Percentiles rank a stretch among this genome's conserved stretches.
These are phyloP conservation scores for Berghia stephanieae DNA, from an alignment of 1,140 invertebrate species.

Conservation along the genomic window DNA sequence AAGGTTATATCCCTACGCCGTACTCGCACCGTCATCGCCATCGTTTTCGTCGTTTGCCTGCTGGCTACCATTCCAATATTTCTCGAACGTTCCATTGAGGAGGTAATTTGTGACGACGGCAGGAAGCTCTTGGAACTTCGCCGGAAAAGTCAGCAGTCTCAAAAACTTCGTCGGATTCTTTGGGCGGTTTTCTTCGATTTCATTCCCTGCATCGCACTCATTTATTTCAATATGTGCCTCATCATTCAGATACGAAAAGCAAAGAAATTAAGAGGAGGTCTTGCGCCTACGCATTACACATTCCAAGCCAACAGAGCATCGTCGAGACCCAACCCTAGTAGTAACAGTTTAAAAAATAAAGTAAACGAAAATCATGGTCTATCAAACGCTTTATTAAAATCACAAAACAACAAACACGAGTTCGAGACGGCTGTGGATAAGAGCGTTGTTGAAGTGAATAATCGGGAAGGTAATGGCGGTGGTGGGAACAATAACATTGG, in stretches of 20 bases:
- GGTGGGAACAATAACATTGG: too few species aligned
- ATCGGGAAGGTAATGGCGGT: too few species aligned
- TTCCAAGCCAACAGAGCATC: too few species aligned
- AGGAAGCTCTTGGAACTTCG: constrained; percentile 38
- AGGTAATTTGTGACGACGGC: constrained; percentile 41
- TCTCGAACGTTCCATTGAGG: constrained; percentile 51
- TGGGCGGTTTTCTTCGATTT: constrained; percentile 60
- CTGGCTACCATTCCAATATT: constrained; percentile 56
- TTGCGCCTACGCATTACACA: constrained; percentile 49
- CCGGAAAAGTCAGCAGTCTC: constrained; percentile 39
- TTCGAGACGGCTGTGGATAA: too few species aligned
- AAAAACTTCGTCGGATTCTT: constrained; percentile 44
- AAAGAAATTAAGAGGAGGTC: constrained; percentile 50
- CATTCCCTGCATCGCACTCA: constrained; percentile 56
- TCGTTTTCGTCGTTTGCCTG: constrained; percentile 51
- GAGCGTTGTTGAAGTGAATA: too few species aligned
- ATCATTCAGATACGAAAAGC: constrained; percentile 58
- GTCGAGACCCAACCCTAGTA: too few species aligned
- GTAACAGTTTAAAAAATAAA: too few species aligned
- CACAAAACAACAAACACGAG: too few species aligned
- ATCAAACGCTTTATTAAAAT: too few species aligned
- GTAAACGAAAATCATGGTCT: too few species aligned
- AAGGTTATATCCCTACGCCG: constrained; percentile 57
- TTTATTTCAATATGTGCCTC: constrained; percentile 61
- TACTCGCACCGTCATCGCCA: constrained; percentile 52